phyloP scores from a whole-genome alignment of 2,113 vertebrate genomes.

The Orthonyx spaldingii region DNA sequence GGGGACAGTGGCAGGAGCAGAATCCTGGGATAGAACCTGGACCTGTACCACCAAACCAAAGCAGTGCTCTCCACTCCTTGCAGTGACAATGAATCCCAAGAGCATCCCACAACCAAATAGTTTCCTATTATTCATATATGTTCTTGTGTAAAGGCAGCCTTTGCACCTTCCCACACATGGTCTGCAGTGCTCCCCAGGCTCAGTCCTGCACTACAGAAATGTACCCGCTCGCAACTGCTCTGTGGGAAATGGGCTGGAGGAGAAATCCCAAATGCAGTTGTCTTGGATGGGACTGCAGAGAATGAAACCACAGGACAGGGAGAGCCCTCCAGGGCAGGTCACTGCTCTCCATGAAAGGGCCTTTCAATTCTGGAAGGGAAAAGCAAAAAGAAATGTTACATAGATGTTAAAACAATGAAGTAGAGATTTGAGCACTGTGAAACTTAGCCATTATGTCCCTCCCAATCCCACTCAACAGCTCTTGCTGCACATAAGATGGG shows the following conservation, averaged over 20 bases:
- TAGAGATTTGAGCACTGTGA: neutral
- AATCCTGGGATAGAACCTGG: neutral
- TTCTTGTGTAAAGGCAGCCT: neutral
- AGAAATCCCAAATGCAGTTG: neutral
- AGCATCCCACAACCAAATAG: neutral
- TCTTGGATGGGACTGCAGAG: neutral
- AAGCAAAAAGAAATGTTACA: neutral
- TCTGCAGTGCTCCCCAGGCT: neutral
- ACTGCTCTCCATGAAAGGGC: neutral
- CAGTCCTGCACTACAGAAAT: neutral
- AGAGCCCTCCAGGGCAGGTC: neutral
- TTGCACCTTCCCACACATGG: neutral
- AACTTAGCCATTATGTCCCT: neutral
- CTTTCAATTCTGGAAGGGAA: neutral
- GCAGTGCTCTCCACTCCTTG: neutral
- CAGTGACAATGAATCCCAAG: neutral
- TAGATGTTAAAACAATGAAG: neutral
- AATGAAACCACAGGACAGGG: neutral
- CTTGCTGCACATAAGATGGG: neutral
- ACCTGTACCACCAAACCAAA: neutral
- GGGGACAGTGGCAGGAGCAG: neutral
- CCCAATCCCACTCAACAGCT: neutral
- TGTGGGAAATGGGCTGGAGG: neutral
- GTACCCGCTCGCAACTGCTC: accelerated
- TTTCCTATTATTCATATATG: neutral